Base-by-base conservation (phyloP, 1,140 invertebrate species). In the Drosophila arizonae region DNA sequence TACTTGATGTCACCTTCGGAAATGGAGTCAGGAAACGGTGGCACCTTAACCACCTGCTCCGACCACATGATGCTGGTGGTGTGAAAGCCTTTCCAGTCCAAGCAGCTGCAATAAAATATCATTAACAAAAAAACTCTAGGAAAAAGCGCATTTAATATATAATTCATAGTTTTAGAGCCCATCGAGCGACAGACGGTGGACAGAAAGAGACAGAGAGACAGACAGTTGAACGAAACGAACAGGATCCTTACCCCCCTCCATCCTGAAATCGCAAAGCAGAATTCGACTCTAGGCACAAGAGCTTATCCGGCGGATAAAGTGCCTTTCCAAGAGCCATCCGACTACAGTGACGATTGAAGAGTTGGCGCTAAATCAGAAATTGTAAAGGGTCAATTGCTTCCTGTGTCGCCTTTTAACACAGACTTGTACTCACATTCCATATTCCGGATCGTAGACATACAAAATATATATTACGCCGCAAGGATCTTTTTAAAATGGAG, bases 21-120 rank as follows among this genome's bases (percentile, higher is more conserved):
- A 21, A 99, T 96, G 69, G 98, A 99, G 89, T 99, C 99, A 0
- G 99, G 97, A 93, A 99, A 99, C 33, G 96, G 93, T 15, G 99
- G 99, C 15, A 96, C 96, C 74, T 94, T 94, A 13, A 98, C 95
- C 93, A 92, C 96, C 96, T 62, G 68, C 72, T 88, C 84, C 30
- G 74, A 68, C 56, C 92, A 92, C 11, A 94, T 78, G 8, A 63
- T 66, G 21, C 43, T 57, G 30, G 77, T 80, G 4, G 87, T 90
- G 54, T 91, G 90, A 52, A 91, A 65, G 41, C 76, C 55, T 24
- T 84, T 71, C 75, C 73, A 72, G 39, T 46, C 51, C 11, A 65
- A 33, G 3, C 5, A 4, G 5, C 54, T 43, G 9, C 11, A 39
- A 39, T 13, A 4, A 39, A 13, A 39, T 39, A 13, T 11, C 10